Conservation (phyloP, 2,113 vertebrate genomes). For the Albula glossodonta region DNA sequence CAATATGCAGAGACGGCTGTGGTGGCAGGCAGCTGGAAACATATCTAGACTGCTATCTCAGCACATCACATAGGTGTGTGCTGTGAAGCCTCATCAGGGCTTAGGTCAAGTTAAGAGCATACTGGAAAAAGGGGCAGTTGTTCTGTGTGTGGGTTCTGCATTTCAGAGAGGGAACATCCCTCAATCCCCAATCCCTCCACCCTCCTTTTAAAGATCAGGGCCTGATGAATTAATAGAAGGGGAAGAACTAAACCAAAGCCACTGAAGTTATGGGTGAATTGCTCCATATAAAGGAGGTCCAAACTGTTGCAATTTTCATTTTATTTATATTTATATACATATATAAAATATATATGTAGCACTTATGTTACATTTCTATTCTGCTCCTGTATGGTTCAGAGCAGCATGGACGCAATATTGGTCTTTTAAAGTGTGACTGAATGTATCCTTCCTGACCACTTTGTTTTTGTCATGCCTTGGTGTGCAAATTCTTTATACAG, state of each 20-base stretch:
- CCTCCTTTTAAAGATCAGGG: neutral
- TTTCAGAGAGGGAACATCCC: neutral
- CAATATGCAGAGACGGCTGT: too few relatives aligned
- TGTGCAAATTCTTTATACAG: too few relatives aligned
- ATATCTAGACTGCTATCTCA: too few relatives aligned
- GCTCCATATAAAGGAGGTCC: neutral
- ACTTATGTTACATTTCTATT: neutral
- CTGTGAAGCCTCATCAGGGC: too few relatives aligned
- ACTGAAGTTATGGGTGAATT: neutral
- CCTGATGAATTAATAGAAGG: neutral
- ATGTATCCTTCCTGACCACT: too few relatives aligned
- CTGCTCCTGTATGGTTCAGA: too few relatives aligned
- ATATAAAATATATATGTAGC: neutral
- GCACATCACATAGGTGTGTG: too few relatives aligned
- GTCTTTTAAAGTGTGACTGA: too few relatives aligned
- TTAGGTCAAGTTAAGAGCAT: neutral
- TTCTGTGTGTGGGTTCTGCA: neutral
- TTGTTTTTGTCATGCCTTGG: too few relatives aligned
- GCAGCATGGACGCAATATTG: too few relatives aligned
- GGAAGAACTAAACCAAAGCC: neutral
- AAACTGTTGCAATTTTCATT: neutral
- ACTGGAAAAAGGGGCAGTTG: neutral
- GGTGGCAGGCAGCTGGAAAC: too few relatives aligned
- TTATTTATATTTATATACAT: neutral
- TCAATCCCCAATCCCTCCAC: neutral